Percentiles rank a stretch among this genome's conserved stretches.
These are phyloP conservation scores for Onthophagus taurus DNA, from an alignment of 1,140 invertebrate species.

Conservation along the genomic window DNA sequence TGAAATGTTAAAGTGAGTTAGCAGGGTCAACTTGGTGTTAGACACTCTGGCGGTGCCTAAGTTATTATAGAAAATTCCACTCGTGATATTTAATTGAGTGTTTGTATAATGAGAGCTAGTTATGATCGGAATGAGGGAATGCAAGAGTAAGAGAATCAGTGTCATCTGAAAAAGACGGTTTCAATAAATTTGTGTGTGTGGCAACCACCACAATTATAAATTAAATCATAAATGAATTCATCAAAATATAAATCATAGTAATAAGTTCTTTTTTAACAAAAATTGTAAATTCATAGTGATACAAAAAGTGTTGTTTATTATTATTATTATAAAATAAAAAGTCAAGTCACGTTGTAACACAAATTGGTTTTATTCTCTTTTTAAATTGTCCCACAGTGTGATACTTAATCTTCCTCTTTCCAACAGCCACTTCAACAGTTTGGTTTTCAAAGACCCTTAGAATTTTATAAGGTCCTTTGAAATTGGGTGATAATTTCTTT, in stretches of 20 bases:
- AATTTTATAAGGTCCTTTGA: slow-evolving; percentile 13
- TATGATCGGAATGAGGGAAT: not conserved
- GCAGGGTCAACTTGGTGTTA: not conserved
- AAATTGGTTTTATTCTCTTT: too few relatives aligned
- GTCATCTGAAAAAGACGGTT: not conserved
- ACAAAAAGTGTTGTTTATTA: too few relatives aligned
- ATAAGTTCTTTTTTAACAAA: too few relatives aligned
- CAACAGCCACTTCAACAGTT: not conserved
- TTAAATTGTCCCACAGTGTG: too few relatives aligned
- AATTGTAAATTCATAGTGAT: too few relatives aligned
- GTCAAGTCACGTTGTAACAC: too few relatives aligned
- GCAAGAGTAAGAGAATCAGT: not conserved
- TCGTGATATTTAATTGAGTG: not conserved
- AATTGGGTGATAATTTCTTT: slow-evolving; percentile 23
- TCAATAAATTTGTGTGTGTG: too few relatives aligned
- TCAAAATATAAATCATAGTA: too few relatives aligned
- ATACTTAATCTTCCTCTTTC: not conserved
- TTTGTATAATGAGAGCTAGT: not conserved
- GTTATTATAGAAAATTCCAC: not conserved
- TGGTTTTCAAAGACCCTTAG: not conserved
- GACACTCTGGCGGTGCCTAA: not conserved
- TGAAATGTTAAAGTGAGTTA: not conserved
- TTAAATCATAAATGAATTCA: too few relatives aligned
- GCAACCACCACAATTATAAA: too few relatives aligned
- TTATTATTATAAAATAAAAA: too few relatives aligned